Evolutionary conservation across 2,113 vertebrate species (phyloP), one percentile per base, ranked within the genome.

Genomic region (Thomomys bottae): DNA sequence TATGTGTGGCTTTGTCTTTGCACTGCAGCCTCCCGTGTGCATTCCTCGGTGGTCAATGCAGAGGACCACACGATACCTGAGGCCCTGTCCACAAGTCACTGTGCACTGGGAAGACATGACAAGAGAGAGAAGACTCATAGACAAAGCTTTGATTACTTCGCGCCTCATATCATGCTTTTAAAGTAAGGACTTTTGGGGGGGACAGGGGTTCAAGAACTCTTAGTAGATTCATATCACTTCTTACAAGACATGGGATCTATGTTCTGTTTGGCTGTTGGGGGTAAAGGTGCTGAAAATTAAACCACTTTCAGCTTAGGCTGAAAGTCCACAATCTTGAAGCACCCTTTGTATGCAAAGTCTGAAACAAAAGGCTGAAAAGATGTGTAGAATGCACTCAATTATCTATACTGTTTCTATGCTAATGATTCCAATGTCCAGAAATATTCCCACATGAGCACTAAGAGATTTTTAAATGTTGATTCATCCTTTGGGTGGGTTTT

Each of bases 1-100:
- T 94, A 99, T 99, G 96, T 99, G 99, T 49, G 99, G 99, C 95
- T 99, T 99, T 95, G 98, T 98, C 97, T 99, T 98, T 70, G 98
- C 96, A 92, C 98, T 99, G 93, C 99, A 99, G 64, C 99, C 99
- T 71, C 99, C 99, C 3, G 99, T 98, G 67, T 99, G 99, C 87
- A 99, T 97, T 2, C 99, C 99, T 59, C 98, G 98, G 96, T 99
- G 98, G 96, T 99, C 99, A 70, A 99, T 99, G 97, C 99, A 99
- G 61, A 99, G 97, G 82, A 99, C 99, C 81, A 99, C 99, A 49
- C 99, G 98, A 95, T 99, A 99, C 94, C 98, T 98, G 88, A 99
- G 98, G 23, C 99, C 99, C 93, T 99, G 99, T 68, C 99, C 99
- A 95, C 99, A 99, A 0, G 99, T 99, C 96, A 99, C 99, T 0